Conservation (phyloP, 23 tunicate species). For the Styela clava region DNA sequence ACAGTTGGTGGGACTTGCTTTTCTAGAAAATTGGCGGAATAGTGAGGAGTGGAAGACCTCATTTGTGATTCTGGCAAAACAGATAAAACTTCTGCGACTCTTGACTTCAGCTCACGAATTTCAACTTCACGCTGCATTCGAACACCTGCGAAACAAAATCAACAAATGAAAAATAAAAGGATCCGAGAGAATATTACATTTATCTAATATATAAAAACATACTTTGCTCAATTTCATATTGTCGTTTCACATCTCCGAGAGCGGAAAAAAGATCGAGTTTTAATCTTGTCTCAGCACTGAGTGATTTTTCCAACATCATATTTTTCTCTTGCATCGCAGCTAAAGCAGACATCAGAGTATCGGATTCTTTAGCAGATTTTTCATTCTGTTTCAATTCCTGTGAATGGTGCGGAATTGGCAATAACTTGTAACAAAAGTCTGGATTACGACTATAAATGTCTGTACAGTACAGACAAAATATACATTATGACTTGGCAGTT, state of each 20-base stretch:
- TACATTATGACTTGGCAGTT: too few species aligned
- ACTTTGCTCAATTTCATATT: conserved; percentile 76
- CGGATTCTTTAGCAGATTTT: conserved; percentile 56
- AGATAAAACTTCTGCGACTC: conserved; percentile 66
- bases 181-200: too few species aligned
- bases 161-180: neutral
- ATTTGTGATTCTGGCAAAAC: conserved; percentile 67
- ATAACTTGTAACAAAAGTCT: neutral
- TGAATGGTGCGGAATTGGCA: conserved; percentile 32
- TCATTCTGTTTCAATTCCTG: conserved; percentile 21
- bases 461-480: too few species aligned
- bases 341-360: conserved; percentile 84
- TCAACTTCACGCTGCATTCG: conserved; percentile 58
- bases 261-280: conserved; percentile 86
- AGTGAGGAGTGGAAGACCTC: conserved; percentile 73
- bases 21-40: conserved; percentile 71
- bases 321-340: conserved; percentile 89
- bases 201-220: too few species aligned
- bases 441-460: neutral
- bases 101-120: conserved; percentile 51
- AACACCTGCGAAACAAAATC: conserved; percentile 32
- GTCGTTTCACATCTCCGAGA: conserved; percentile 79
- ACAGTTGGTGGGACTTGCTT: conserved; percentile 19
- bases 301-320: conserved; percentile 69
- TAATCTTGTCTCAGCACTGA: conserved; percentile 83